Evolutionary conservation across 2,888 invertebrate genomes (phyloP), one percentile per base, ranked within the genome.

Genomic region (Pristionchus maxplancki): DNA sequence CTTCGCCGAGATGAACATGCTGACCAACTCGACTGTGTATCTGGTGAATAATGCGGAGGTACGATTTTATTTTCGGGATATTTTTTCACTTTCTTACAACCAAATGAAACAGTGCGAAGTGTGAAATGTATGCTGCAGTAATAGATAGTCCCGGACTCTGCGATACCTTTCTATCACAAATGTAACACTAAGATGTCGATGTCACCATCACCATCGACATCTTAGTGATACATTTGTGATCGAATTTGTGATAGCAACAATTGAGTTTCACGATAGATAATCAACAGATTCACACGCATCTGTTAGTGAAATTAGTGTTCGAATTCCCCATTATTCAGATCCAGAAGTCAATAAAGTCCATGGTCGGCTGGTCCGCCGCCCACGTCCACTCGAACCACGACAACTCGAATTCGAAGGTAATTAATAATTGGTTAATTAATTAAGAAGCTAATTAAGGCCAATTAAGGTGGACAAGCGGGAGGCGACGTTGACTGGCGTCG

Each of bases 1-100:
- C 8, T 90, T 88, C 62, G 91, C 91, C 6, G 89, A 90, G 8
- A 89, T 91, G 24, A 91, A 91, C 87, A 90, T 89, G 67, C 89
- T 90, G 53, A 90, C 91, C n/a, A 91, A 91, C 53, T 90, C 91
- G 5, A 53, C 91, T 0, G 89, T 91, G 11, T 91, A 91, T 64
- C 84, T 91, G 9, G 88, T 90, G 67, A 90, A 89, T 37, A 91
- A 91, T 81, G 82, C 89, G 53, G 91, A 91, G 84, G 91, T 90
- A 28, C 4, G 44, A 1, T 15, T 9, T 53, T 37, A 17, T 37
- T 71, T 11, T 24, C 62, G 17, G 20, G 58, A 4, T 58, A 58
- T 58, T 13, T n/a, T n/a, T n/a, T n/a, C n/a, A n/a, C n/a, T n/a
- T n/a, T n/a, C n/a, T n/a, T n/a, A n/a, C n/a, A n/a, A n/a, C n/a